A percentile compares a stretch with the other conserved stretches of the same genome.
Evolutionary conservation across 2,113 vertebrate genomes (phyloP).

Genomic region (Equus quagga): DNA sequence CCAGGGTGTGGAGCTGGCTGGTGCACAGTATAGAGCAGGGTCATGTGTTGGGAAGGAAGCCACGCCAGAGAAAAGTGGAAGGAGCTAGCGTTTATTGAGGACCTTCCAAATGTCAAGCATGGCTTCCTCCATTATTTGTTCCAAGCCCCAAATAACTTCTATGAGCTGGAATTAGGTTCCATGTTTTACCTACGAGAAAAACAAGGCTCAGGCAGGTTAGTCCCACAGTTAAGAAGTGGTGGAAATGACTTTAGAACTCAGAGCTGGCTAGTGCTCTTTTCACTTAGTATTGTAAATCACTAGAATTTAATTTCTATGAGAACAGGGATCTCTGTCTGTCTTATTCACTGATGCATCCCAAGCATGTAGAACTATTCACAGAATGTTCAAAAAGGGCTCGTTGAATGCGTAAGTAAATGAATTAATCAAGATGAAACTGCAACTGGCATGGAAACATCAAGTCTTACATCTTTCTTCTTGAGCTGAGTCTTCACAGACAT

Average conservation of each 20-base stretch:
- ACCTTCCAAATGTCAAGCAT: background rate
- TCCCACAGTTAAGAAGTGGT: background rate
- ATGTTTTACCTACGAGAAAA: background rate
- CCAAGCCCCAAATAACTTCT: background rate
- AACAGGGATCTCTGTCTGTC: background rate
- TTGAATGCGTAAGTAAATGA: slow-evolving; percentile 22
- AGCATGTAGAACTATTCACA: background rate
- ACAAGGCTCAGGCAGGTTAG: background rate
- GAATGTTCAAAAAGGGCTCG: background rate
- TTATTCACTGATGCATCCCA: background rate
- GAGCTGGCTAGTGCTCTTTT: background rate
- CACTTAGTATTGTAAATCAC: background rate
- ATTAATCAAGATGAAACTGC: slow-evolving; percentile 38
- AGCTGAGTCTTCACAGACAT: background rate
- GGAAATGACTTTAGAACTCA: background rate
- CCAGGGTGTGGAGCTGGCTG: background rate
- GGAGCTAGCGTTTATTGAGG: background rate
- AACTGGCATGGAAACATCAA: background rate
- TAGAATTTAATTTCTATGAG: background rate
- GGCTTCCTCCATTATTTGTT: background rate
- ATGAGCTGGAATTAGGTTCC: background rate
- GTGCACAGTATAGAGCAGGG: background rate
- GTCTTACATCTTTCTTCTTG: background rate
- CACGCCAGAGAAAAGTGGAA: background rate
- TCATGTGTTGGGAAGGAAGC: background rate